Conservation (phyloP, 2,888 invertebrate species). For the Rugalucina vietnamica region DNA sequence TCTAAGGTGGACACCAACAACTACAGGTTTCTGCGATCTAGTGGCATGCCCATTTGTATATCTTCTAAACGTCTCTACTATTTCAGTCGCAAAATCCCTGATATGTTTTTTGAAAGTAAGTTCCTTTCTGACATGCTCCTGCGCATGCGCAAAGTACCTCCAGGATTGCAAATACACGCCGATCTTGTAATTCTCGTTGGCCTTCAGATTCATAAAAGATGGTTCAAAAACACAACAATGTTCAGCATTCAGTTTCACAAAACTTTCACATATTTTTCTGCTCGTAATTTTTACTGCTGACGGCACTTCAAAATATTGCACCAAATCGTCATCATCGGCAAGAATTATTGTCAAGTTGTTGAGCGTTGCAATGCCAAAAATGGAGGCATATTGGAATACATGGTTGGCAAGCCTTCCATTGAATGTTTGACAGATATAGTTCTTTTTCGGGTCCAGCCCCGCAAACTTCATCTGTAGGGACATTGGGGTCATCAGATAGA, state of each 20-base stretch:
- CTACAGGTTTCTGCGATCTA: not conserved
- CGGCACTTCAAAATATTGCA: conserved; percentile 45
- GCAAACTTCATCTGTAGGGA: not conserved
- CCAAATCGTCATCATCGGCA: conserved; percentile 41
- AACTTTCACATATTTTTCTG: conserved; percentile 32
- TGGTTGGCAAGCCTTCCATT: conserved; percentile 45
- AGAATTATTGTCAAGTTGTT: conserved; percentile 40
- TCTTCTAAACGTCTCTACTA: conserved; percentile 19
- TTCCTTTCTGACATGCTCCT: conserved; percentile 34
- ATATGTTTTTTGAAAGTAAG: conserved; percentile 29
- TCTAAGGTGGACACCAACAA: conserved; percentile 44
- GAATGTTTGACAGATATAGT: conserved; percentile 46
- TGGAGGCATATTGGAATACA: conserved; percentile 47
- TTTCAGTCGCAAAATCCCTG: not conserved
- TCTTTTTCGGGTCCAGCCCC: not conserved
- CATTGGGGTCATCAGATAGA: not conserved
- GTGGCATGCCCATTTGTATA: not conserved
- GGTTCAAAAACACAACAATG: conserved; percentile 46
- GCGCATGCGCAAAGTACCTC: conserved; percentile 39
- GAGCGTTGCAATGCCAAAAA: conserved; percentile 42
- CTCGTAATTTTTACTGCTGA: conserved; percentile 18
- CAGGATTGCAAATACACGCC: conserved; percentile 49
- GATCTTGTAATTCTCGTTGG: conserved; percentile 29
- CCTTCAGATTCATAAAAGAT: conserved; percentile 30
- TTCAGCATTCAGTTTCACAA: conserved; percentile 21